Conservation (phyloP, 2,797 vertebrate genomes). For the Sphenodon punctatus region DNA sequence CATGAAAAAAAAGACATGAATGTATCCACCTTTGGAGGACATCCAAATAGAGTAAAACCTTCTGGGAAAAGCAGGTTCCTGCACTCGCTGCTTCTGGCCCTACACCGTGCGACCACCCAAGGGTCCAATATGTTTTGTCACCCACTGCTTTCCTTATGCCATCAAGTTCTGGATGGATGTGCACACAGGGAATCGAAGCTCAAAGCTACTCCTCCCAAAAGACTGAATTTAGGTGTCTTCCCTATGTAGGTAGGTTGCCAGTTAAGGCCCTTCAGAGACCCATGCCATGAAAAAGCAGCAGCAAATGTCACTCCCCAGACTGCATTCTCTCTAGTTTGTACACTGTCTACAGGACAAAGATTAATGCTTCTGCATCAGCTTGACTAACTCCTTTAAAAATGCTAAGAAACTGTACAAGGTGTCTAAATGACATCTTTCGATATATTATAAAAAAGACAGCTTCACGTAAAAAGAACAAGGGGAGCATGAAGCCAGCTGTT, state of each 20-base stretch:
- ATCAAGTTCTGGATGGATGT: accelerated
- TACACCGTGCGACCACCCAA: neutral
- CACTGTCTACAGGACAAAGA: constrained; percentile 31
- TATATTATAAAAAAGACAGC: constrained; percentile 39
- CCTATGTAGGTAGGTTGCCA: accelerated
- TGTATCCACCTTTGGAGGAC: too few relatives aligned
- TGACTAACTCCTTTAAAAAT: constrained; percentile 37
- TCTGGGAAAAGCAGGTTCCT: too few relatives aligned
- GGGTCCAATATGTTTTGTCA: accelerated
- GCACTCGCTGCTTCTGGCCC: too few relatives aligned
- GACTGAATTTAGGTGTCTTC: neutral
- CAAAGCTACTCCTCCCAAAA: accelerated
- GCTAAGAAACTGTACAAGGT: constrained; percentile 53
- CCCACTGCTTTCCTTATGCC: neutral
- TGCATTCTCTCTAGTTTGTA: neutral
- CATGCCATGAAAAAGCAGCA: neutral
- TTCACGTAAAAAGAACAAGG: neutral
- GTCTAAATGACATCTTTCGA: constrained; percentile 29
- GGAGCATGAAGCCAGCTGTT: neutral
- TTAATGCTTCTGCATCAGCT: constrained; percentile 6
- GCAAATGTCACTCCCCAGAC: neutral
- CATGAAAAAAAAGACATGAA: accelerated
- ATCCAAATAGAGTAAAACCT: too few relatives aligned
- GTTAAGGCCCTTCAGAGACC: neutral
- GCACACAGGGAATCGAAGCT: neutral